Percentiles rank a stretch among this genome's conserved stretches.
These are phyloP conservation scores for Epinotia bilunana DNA, from an alignment of 2,888 invertebrate species.

Conservation along the genomic window DNA sequence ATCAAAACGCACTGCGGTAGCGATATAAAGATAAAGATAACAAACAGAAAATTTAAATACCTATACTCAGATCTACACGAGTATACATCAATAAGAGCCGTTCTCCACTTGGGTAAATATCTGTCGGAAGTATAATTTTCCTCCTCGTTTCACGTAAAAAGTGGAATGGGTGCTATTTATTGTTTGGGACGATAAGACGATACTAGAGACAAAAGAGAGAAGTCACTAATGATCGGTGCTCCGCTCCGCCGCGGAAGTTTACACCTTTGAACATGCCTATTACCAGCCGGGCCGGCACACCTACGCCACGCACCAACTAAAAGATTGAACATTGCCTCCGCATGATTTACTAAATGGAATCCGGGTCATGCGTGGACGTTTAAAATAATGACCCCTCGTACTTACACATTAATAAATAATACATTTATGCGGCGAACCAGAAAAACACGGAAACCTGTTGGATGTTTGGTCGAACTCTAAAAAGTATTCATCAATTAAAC, in stretches of 20 bases:
- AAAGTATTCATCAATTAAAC: not conserved
- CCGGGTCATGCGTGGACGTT: constrained; percentile 46
- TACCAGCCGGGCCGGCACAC: constrained; percentile 52
- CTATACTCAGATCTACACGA: not conserved
- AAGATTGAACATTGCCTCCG: constrained; percentile 53
- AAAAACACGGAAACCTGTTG: not conserved
- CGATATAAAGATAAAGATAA: no score
- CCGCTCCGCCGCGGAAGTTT: constrained; percentile 49
- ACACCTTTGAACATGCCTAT: constrained; percentile 48
- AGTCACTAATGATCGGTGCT: constrained; percentile 52
- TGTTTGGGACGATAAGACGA: constrained; percentile 46
- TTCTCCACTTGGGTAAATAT: constrained; percentile 25
- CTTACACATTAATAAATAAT: constrained; percentile 2
- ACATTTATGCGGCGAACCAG: not conserved
- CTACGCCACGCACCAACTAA: constrained; percentile 56
- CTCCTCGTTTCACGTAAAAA: constrained; percentile 34
- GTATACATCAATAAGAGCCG: constrained; percentile 6
- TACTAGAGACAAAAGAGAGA: constrained; percentile 47
- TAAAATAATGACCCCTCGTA: constrained; percentile 49
- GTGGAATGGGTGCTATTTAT: constrained; percentile 38
- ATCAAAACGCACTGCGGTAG: no score
- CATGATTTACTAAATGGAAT: constrained; percentile 54
- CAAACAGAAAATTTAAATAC: not conserved
- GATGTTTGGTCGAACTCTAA: not conserved
- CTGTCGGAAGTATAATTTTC: constrained; percentile 27